A percentile compares a stretch with the other conserved stretches of the same genome.
phyloP scores from a whole-genome alignment of 2,113 vertebrate species.

The Amia ocellicauda region DNA sequence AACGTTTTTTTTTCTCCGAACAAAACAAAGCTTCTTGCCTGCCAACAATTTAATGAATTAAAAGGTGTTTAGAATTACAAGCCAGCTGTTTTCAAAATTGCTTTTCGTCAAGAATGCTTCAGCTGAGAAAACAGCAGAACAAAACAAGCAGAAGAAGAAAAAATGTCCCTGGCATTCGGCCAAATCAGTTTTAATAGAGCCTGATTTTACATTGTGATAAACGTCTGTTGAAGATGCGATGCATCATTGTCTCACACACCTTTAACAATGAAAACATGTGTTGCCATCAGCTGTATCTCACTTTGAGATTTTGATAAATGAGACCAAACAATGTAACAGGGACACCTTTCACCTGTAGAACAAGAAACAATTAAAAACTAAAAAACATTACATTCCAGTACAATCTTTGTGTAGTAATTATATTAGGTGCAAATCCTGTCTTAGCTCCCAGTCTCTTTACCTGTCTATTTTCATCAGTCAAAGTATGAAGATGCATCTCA shows the following conservation, averaged over 20 bases:
- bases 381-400: slow-evolving; percentile 12
- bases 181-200: slow-evolving; percentile 10
- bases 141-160: background rate
- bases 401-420: background rate
- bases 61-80: background rate
- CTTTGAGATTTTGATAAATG: slow-evolving; percentile 3
- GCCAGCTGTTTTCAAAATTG: background rate
- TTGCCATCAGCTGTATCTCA: too few relatives aligned
- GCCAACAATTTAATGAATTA: background rate
- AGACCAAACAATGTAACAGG: background rate
- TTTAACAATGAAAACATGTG: background rate
- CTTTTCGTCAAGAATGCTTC: background rate
- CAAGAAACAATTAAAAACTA: too few relatives aligned
- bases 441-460: too few relatives aligned
- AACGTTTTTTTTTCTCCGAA: background rate
- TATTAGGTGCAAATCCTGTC: background rate
- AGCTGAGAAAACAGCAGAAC: background rate
- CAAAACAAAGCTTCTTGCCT: background rate
- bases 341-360: slow-evolving; percentile 9
- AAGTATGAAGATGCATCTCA: background rate
- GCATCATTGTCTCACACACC: slow-evolving; percentile 1
- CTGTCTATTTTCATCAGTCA: background rate
- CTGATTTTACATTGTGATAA: background rate
- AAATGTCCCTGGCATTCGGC: background rate
- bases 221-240: slow-evolving; percentile 2